A percentile compares a stretch with the other conserved stretches of the same genome.
Conservation (phyloP, 37 sponge, comb jelly and placozoan species). For the Beroe forskalii region DNA sequence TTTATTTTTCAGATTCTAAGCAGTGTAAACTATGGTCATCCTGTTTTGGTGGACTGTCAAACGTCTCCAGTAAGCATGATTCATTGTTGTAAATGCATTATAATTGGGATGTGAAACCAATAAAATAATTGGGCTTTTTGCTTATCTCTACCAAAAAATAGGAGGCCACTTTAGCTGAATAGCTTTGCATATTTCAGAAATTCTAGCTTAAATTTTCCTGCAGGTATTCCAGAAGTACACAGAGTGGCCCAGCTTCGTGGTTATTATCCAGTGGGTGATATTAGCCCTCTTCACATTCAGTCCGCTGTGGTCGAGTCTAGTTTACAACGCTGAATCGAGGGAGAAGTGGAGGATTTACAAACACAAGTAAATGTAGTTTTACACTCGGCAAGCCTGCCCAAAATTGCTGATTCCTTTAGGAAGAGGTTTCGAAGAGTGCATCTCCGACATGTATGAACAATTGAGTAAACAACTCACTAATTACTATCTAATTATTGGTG, state of each 20-base stretch:
- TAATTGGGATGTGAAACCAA: too few relatives aligned
- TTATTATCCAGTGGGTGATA: constrained; percentile 23
- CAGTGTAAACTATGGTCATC: constrained; percentile 42
- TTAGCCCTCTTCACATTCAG: constrained; percentile 10
- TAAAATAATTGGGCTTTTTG: too few relatives aligned
- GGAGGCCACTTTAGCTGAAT: too few relatives aligned
- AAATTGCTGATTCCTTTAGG: too few relatives aligned
- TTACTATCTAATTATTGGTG: too few relatives aligned
- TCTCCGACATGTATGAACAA: too few relatives aligned
- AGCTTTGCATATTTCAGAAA: too few relatives aligned
- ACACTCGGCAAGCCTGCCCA: too few relatives aligned
- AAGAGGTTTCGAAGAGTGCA: too few relatives aligned
- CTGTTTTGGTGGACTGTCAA: constrained; percentile 26
- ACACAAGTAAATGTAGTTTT: constrained; percentile 43
- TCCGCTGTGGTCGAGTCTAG: constrained; percentile 6
- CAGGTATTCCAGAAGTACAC: neutral
- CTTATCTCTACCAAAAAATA: too few relatives aligned
- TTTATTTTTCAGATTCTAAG: neutral
- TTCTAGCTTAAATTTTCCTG: neutral
- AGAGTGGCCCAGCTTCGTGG: constrained; percentile 19
- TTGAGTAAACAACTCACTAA: too few relatives aligned
- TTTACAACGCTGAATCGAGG: constrained; percentile 54
- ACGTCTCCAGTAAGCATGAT: constrained; percentile 11
- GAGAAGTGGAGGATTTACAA: constrained; percentile 58
- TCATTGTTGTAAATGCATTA: too few relatives aligned